Evolutionary conservation across 2,888 invertebrate genomes (phyloP), one percentile per base, ranked within the genome.

Genomic region (Andricus curvator): DNA sequence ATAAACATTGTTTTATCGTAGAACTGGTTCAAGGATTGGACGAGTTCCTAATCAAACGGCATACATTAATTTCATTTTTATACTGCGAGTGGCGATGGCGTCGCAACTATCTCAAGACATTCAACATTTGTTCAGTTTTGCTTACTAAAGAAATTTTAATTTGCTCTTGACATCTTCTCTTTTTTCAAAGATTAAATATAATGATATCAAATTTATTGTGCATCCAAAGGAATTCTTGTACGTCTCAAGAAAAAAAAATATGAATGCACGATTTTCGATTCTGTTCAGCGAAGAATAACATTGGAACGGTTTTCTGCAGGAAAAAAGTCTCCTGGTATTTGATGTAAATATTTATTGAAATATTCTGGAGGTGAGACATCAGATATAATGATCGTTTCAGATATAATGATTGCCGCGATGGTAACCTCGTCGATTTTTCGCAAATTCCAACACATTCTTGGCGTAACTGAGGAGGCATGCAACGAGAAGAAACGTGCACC

Each of bases 381-480:
- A 33, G 33, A 56, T 51, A 56, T 74, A 74, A 56, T 74, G 74
- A 74, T 74, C 74, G 56, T 56, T 74, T 74, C 29, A 74, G 74
- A 74, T 74, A 56, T 74, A 74, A 33, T 56, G 37, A 74, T 74
- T 74, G 74, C 56, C 51, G 33, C 29, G 33, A 74, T 56, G 51
- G 51, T 74, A 74, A 74, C 74, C 70, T 51, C 56, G 74, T 33
- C 33, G 51, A 74, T 74, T 74, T 74, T 74, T 74, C 29, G 33
- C 33, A 20, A 74, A 74, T 56, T 56, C 74, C 56, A 74, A 74
- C 74, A 74, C 74, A 74, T 74, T 74, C 74, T 51, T 74, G 33
- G 74, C 74, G 74, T 74, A 74, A 74, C 51, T 74, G 33, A 74
- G 51, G 74, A 74, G 51, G 74, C 74, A 67, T 67, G 37, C 33